Base-by-base conservation (phyloP, 2,113 vertebrate genomes). In the Austrofundulus limnaeus region DNA sequence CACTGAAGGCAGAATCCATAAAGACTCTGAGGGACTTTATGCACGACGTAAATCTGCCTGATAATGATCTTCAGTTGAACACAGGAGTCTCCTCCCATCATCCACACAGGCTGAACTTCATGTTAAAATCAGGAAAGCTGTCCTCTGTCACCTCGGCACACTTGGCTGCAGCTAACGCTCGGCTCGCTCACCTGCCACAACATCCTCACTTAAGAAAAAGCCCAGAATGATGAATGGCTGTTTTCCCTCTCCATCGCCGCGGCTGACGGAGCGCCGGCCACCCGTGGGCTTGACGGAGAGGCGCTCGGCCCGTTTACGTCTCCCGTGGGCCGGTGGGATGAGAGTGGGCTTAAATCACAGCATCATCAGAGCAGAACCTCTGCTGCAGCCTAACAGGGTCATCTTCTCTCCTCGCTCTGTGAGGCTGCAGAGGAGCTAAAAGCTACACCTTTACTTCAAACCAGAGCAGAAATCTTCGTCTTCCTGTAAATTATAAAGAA, bases 161-260 rank as follows among this genome's bases (percentile, higher is more conserved):
- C 45, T 41, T 53, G 56, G 69, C 66, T 13, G 14, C 15, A 3
- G 80, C 38, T 17, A 20, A 34, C 13, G 9, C 59, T 72, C 47
- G 23, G 66, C 62, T 67, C 61, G 72, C 72, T 25, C 68, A 58
- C 61, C 84, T 86, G 84, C 77, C 82, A 80, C 63, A 64, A 61
- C 21, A 66, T 81, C 80, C 80, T 81, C 75, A 57, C 73, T 88
- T 80, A 62, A 72, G 71, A 70, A 81, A 73, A 61, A 52, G 12
- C 42, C 59, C 1, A 4, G 49, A 52, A 60, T 76, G 75, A 85
- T 64, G 61, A 86, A 83, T 76, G 66, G 62, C 65, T 21, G 9
- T 66, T 15, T 61, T 78, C 69, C 75, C 59, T 58, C 31, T 34
- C 9, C 31, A 60, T 56, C 63, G 31, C 67, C 64, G 19, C 64